Evolutionary conservation across 2,888 invertebrate species (phyloP), one percentile per base, ranked within the genome.

Genomic region (Shargacucullia verbasci): DNA sequence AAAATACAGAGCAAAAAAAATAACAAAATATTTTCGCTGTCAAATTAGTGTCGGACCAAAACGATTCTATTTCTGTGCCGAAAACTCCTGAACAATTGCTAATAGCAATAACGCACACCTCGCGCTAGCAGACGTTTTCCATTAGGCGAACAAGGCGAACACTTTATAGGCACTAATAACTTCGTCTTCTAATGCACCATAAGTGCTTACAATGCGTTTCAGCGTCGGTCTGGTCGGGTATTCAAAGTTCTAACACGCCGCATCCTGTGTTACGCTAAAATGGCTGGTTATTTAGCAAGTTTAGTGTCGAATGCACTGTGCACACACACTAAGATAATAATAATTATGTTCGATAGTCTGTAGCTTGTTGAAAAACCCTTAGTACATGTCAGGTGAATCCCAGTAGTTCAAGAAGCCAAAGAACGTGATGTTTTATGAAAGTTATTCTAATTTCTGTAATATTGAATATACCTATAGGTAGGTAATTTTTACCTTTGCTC

Each of bases 101-200:
- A 68, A 73, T 69, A 78, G 86, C 85, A 84, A 81, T 75, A 71
- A 74, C 70, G 63, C 70, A 65, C 67, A 61, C 68, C 63, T 62
- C 67, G 60, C 49, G 69, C 63, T 67, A 66, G 64, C 65, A 75
- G 73, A 78, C 76, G 69, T 78, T 81, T 83, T 81, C 82, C 82
- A 84, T 83, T 82, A 86, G 81, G 82, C 78, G 65, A 58, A 63
- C 73, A 61, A 83, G 79, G 81, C 75, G 65, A 54, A 64, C 70
- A 64, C 69, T 64, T 67, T 59, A 58, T 59, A 59, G 65, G 58
- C 73, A 59, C 62, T 78, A 75, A 75, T 76, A 76, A 76, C 76
- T 80, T 80, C 70, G 76, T 72, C 77, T 77, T 78, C 73, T 80
- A 80, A 80, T 81, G 79, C 78, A 81, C 70, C 73, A 56, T 73